These are phyloP conservation scores for Rhinolophus sinicus DNA, from an alignment of 2,113 vertebrate genomes.

Conservation along the genomic window DNA sequence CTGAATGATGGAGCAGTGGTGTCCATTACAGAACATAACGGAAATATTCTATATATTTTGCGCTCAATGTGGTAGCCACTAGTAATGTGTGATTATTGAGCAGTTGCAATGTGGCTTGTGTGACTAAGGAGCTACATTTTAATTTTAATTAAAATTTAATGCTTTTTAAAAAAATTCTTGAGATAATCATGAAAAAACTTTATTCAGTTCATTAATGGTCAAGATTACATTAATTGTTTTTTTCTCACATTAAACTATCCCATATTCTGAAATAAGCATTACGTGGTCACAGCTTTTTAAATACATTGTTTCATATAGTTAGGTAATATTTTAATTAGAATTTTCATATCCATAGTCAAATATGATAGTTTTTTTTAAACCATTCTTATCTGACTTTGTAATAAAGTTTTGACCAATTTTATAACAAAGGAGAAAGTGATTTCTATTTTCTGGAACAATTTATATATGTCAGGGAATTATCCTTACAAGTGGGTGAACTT, in stretches of 20 bases:
- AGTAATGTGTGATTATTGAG: not conserved
- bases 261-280: not conserved
- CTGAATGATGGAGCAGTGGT: not conserved
- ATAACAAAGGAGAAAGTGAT: not conserved
- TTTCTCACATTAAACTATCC: not conserved
- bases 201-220: not conserved
- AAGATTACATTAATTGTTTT: not conserved
- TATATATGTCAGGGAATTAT: not conserved
- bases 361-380: not conserved
- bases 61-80: not conserved
- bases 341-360: slow-evolving; percentile 5
- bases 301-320: not conserved
- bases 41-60: not conserved
- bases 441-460: slow-evolving; percentile 50
- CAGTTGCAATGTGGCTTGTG: not conserved
- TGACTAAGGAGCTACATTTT: slow-evolving; percentile 9
- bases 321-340: slow-evolving; percentile 28
- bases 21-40: not conserved
- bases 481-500: not conserved
- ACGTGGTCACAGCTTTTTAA: slow-evolving; percentile 27
- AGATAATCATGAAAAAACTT: not conserved
- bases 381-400: slow-evolving; percentile 3
- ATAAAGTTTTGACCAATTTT: not conserved
- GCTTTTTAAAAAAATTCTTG: not conserved
- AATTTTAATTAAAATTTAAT: not conserved